A percentile compares a stretch with the other conserved stretches of the same genome.
Conservation (phyloP, 2,888 invertebrate species). For the Malthinus seriepunctatus region DNA sequence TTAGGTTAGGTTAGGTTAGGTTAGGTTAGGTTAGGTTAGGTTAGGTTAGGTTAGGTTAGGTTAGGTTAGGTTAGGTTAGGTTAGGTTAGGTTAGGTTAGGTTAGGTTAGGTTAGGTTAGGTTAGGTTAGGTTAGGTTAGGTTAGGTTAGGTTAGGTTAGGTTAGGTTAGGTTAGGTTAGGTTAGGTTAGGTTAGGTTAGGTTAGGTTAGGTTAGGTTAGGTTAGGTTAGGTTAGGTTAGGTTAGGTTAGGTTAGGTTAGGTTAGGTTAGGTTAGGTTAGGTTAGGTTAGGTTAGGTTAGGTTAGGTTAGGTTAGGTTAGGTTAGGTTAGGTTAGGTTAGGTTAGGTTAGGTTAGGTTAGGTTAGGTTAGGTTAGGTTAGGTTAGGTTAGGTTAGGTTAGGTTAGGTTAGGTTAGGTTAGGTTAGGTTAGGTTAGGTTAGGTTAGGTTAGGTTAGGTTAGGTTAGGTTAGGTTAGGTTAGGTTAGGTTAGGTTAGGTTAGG, state of each 20-base stretch:
- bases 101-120: conserved; percentile 1
- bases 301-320: too few species aligned
- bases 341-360: conserved; percentile 26
- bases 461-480: too few species aligned
- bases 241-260: conserved; percentile 3
- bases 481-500: too few species aligned
- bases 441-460: too few species aligned
- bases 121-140: conserved; percentile 1
- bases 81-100: not conserved
- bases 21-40: conserved; percentile 30
- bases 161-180: conserved; percentile 5
- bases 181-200: conserved; percentile 9
- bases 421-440: too few species aligned
- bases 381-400: conserved; percentile 26
- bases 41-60: conserved; percentile 5
- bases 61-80: conserved; percentile 4
- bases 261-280: not conserved
- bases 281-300: conserved; percentile 17
- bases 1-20: conserved; percentile 32
- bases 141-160: not conserved
- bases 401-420: conserved; percentile 30
- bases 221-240: conserved; percentile 4
- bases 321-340: conserved; percentile 29
- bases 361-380: conserved; percentile 27
- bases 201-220: conserved; percentile 9